Base-by-base conservation (phyloP, 1,140 invertebrate genomes). In the Ditylenchus dipsaci region DNA sequence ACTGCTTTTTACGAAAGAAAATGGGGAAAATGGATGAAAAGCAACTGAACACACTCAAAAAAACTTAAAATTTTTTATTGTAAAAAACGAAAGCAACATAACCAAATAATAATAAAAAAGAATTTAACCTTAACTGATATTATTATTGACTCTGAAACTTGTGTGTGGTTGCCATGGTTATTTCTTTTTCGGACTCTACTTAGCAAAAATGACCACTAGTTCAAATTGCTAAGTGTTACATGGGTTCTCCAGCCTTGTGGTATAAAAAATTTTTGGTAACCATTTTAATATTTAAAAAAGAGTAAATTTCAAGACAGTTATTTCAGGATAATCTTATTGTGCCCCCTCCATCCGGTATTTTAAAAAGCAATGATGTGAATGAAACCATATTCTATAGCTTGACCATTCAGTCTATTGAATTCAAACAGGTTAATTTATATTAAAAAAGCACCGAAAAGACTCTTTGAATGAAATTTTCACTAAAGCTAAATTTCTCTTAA, bases 381-480 rank as follows among this genome's bases (percentile, higher is more conserved):
- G 63, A 65, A 64, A 65, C 33, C 30, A 49, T 33, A n/a, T 58
- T 30, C 30, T 69, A 69, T 38, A 42, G 71, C 17, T 33, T 69
- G 13, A 23, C 45, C 19, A 26, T 73, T n/a, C 11, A 23, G 3
- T 63, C 23, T 29, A 21, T 63, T 38, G 68, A 69, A 9, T 69
- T 69, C 69, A 71, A 60, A 60, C 71, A 69, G 67, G 68, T 73
- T 17, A 23, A 17, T 72, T 27, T 21, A 38, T 11, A 5, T 5
- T 38, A 38, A 3, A 38, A 38, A 38, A 38, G 33, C 33, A 11
- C 33, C 33, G 11, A 38, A 38, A 3, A 38, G 11, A 5, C 11
- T 11, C 11, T 11, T 38, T 38, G 33, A 38, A 38, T 38, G 3
- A 38, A 5, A 11, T 5, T 5, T 38, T 38, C 11, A 38, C 3